Percentiles rank a stretch among this genome's conserved stretches.
Conservation (phyloP, 1,140 invertebrate genomes). For the Agrilus planipennis region DNA sequence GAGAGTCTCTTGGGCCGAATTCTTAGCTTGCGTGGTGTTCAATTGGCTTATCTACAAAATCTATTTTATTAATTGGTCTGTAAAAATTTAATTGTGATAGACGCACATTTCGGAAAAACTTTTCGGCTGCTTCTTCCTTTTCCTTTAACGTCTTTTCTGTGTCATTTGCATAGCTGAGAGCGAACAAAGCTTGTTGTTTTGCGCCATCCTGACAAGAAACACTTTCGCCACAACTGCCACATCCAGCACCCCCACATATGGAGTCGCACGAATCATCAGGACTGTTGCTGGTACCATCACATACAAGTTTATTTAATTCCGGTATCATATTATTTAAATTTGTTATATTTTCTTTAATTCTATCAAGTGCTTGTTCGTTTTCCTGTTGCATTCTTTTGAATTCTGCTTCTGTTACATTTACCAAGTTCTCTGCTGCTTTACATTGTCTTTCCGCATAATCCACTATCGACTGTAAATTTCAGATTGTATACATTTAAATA, state of each 20-base stretch:
- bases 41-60: constrained; percentile 23
- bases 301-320: constrained; percentile 71
- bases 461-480: not conserved
- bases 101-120: constrained; percentile 48
- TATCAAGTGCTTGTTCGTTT: constrained; percentile 53
- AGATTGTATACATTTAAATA: too few relatives aligned
- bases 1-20: constrained; percentile 21
- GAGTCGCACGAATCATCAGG: constrained; percentile 70
- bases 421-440: constrained; percentile 66
- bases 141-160: constrained; percentile 66
- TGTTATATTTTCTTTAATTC: constrained; percentile 52
- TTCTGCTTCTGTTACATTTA: constrained; percentile 54
- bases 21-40: constrained; percentile 26
- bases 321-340: constrained; percentile 63
- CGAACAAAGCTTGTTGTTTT: constrained; percentile 72
- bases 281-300: constrained; percentile 72
- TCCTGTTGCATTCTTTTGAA: constrained; percentile 59
- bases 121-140: constrained; percentile 67
- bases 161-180: constrained; percentile 72
- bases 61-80: not conserved
- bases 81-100: not conserved
- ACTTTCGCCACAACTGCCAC: constrained; percentile 73
- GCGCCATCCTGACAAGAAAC: constrained; percentile 83
- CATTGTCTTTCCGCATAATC: constrained; percentile 70
- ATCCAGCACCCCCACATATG: constrained; percentile 90